Evolutionary conservation across 1,140 invertebrate genomes (phyloP), one percentile per base, ranked within the genome.

Genomic region (Nomia melanderi): DNA sequence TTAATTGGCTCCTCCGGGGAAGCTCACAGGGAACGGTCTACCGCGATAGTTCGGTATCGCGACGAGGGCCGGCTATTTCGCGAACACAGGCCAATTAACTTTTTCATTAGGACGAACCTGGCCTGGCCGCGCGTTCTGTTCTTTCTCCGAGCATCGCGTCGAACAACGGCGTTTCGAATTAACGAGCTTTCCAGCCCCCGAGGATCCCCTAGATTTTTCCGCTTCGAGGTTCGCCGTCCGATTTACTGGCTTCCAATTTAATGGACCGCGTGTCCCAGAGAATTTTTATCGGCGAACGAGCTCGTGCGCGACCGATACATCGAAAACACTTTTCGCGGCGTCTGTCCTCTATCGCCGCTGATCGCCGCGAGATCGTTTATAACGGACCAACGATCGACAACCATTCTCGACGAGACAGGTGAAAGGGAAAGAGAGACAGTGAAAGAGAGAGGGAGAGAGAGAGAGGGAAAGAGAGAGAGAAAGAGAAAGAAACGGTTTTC

Each of bases 21-120:
- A 14, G 9, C 27, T 11, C 59, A 33, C 27, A n/a, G 27, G 14
- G 59, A 20, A 76, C 47, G 29, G 36, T 67, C 47, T 59, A 33
- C 27, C 27, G 56, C 11, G 25, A 47, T 39, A 60, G 50, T 31
- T 41, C 39, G 70, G 27, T 63, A 82, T 54, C 72, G 62, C 29
- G 65, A 57, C 29, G 54, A 53, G 41, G 60, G 56, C 56, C 53
- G 64, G 39, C 41, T 53, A 78, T 75, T 83, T 78, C 44, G 63
- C 70, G 23, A 78, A 64, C 60, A 67, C 47, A 47, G 80, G 29
- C 62, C 76, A 83, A 83, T 83, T 83, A 83, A 83, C 80, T 82
- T 83, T 83, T 83, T 83, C 82, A 79, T 82, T 83, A 78, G 77
- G 23, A 44, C 64, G 27, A 41, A 71, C 75, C 69, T 62, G 75